Evolutionary conservation across 2,888 invertebrate species (phyloP).

Genomic region (Sycophila texana): DNA sequence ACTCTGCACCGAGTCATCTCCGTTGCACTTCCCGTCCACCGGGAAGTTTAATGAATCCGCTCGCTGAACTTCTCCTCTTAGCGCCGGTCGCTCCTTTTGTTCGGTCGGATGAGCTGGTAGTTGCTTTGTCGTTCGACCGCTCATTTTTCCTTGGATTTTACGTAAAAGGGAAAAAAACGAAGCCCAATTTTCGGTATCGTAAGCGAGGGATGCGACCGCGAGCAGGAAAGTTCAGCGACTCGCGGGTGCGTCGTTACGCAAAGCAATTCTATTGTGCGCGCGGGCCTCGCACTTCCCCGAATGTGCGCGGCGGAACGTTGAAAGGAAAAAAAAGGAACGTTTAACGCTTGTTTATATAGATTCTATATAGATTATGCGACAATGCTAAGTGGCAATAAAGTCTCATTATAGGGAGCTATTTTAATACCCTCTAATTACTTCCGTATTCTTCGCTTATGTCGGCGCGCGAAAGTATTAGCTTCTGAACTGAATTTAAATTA

Average conservation of each 20-base stretch:
- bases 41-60: constrained; percentile 33
- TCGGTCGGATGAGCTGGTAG: too few relatives aligned
- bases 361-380: neutral
- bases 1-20: too few relatives aligned
- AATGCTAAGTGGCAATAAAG: constrained; percentile 6
- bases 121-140: neutral
- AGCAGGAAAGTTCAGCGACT: neutral
- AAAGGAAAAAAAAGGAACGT: neutral
- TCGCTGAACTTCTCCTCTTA: neutral
- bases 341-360: neutral
- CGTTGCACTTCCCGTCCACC: neutral
- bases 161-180: too few relatives aligned
- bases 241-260: too few relatives aligned
- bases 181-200: too few relatives aligned
- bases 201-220: too few relatives aligned
- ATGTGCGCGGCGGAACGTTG: neutral
- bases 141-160: too few relatives aligned
- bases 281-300: neutral
- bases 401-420: neutral
- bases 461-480: neutral
- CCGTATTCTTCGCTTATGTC: neutral
- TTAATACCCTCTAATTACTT: constrained; percentile 20
- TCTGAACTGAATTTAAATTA: neutral
- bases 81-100: neutral
- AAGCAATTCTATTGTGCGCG: too few relatives aligned